Percentiles rank a stretch among this genome's conserved stretches.
phyloP scores from a whole-genome alignment of 2,113 vertebrate species.

The Parus major region DNA sequence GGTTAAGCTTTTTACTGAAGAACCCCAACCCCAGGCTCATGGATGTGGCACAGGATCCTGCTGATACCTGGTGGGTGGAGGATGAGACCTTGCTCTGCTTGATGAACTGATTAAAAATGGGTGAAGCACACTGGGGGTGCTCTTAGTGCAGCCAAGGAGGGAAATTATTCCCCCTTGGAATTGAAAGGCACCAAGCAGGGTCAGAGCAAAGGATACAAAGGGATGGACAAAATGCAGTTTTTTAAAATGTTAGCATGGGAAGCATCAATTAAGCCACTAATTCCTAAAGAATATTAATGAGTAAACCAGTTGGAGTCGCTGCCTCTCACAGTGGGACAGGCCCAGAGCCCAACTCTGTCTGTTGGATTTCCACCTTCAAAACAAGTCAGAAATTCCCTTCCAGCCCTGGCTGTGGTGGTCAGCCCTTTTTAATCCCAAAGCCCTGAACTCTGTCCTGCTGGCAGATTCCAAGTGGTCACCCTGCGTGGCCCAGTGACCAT shows the following conservation, averaged over 20 bases:
- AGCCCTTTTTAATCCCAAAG: not conserved
- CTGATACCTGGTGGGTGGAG: fast-evolving
- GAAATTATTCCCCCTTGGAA: not conserved
- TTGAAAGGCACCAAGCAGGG: not conserved
- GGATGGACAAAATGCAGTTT: not conserved
- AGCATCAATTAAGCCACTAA: not conserved
- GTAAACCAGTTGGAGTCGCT: not conserved
- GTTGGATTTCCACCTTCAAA: not conserved
- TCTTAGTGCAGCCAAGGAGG: not conserved
- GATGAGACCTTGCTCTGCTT: not conserved
- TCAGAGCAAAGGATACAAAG: not conserved
- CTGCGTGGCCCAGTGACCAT: fast-evolving
- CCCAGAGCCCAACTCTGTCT: fast-evolving
- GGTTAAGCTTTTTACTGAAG: not conserved
- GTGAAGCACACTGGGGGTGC: not conserved
- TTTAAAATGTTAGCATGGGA: not conserved
- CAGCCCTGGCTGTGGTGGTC: fast-evolving
- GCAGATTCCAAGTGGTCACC: not conserved
- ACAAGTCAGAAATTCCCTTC: not conserved
- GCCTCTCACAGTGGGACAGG: not conserved
- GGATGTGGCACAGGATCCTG: not conserved
- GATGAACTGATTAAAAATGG: not conserved
- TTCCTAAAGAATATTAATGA: not conserved
- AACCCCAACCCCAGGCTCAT: not conserved
- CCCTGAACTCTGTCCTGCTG: not conserved